Conservation (phyloP, 2,797 vertebrate species). For the Euphonia xanthogaster region DNA sequence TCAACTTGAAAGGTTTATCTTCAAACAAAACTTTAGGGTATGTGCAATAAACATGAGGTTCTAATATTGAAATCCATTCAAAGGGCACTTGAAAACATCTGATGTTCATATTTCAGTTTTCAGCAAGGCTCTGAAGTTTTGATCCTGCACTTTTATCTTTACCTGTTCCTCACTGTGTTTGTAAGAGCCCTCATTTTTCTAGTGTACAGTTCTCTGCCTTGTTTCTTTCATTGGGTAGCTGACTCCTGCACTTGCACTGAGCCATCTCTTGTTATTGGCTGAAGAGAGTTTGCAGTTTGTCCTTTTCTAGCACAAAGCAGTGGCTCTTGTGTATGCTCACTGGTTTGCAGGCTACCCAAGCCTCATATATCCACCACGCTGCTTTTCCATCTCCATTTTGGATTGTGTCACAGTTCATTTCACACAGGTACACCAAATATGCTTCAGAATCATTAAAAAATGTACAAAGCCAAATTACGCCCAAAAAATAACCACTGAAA, state of each 20-base stretch:
- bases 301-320: neutral
- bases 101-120: conserved; percentile 37
- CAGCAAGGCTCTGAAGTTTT: conserved; percentile 21
- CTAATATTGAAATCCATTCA: conserved; percentile 5
- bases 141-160: conserved; percentile 42
- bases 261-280: neutral
- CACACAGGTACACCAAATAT: neutral
- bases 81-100: conserved; percentile 41
- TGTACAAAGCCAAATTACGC: neutral
- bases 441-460: neutral
- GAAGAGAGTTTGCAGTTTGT: neutral
- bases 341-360: neutral
- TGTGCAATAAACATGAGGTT: conserved; percentile 36
- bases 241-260: neutral
- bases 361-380: neutral
- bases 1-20: conserved; percentile 39
- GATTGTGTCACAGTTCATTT: neutral
- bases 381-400: neutral
- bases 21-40: conserved; percentile 12
- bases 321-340: neutral
- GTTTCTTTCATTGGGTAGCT: neutral
- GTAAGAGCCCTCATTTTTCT: conserved; percentile 22
- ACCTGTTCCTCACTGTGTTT: neutral
- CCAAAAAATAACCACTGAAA: neutral
- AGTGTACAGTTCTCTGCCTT: neutral